A percentile compares a stretch with the other conserved stretches of the same genome.
These are phyloP conservation scores for Caenorhabditis macrosperma DNA, from an alignment of 2,888 invertebrate genomes.

Conservation along the genomic window DNA sequence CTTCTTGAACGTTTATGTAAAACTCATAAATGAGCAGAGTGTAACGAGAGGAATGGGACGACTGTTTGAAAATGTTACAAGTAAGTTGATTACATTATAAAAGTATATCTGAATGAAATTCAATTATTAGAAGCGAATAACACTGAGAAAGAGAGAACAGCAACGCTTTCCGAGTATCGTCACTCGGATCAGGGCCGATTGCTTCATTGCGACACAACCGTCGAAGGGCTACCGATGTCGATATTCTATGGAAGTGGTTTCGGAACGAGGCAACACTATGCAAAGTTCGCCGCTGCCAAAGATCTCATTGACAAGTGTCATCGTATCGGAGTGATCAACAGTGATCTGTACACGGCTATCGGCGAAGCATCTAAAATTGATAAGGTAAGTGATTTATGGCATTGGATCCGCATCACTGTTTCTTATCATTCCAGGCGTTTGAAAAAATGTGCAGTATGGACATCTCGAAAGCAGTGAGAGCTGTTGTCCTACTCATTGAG, in stretches of 20 bases:
- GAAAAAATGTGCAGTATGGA: not conserved
- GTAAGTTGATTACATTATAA: slow-evolving; percentile 5
- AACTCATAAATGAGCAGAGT: not conserved
- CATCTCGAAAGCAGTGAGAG: slow-evolving; percentile 26
- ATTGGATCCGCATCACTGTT: not conserved
- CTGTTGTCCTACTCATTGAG: slow-evolving; percentile 21
- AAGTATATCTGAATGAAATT: too few species aligned
- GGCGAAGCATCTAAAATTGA: slow-evolving; percentile 27
- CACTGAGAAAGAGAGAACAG: slow-evolving; percentile 14
- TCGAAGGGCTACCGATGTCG: slow-evolving; percentile 52
- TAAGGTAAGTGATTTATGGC: slow-evolving; percentile 6
- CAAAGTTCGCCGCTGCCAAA: slow-evolving; percentile 61
- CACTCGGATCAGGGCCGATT: slow-evolving; percentile 36
- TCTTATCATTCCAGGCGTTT: slow-evolving; percentile 5
- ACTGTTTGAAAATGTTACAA: not conserved
- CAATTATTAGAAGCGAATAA: slow-evolving; percentile 31
- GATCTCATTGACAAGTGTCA: slow-evolving; percentile 63
- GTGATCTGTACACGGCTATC: slow-evolving; percentile 52
- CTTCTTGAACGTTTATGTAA: slow-evolving; percentile 15
- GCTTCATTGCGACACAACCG: slow-evolving; percentile 61
- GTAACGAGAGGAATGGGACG: not conserved
- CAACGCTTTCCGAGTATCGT: slow-evolving; percentile 22
- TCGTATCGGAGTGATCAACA: slow-evolving; percentile 58
- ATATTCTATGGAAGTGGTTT: slow-evolving; percentile 68
- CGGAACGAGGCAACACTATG: slow-evolving; percentile 49